Evolutionary conservation across 2,888 invertebrate genomes (phyloP), one percentile per base, ranked within the genome.

Genomic region (Sphaeridia pumilis): DNA sequence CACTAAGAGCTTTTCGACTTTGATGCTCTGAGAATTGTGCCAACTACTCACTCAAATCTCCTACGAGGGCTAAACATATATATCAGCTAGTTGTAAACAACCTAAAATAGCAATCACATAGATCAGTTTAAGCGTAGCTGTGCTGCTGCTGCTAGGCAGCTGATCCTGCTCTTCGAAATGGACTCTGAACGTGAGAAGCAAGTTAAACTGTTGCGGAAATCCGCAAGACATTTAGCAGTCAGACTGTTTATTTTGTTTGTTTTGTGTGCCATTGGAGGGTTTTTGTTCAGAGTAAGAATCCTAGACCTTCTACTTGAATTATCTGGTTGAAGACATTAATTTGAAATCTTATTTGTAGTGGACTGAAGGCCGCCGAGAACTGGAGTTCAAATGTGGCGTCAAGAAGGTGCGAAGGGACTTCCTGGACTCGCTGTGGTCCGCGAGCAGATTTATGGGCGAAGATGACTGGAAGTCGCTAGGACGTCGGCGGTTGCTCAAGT

Each of bases 381-480:
- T 83, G 57, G 83, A 83, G 58, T 87, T 85, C 71, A 90, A 90
- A 72, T 87, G 87, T 68, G 85, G 87, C 7, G 85, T 88, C 41
- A 85, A 87, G 65, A 76, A 84, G 65, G 86, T 89, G 0, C 87
- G 88, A 67, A 74, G 89, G 4, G 59, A 59, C 69, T 87, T 90
- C 63, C 80, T 90, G 54, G 87, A 88, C 66, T 76, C 78, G 57
- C 74, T 92, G 38, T 88, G 89, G 87, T 74, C 78, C 49, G 56
- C 47, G 22, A 87, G 87, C 70, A 85, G 86, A 69, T 82, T 82
- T 67, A 73, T 87, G 71, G 77, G 82, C 50, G 88, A 88, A 69
- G 88, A 89, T 46, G 88, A 89, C 67, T 89, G 89, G 89, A 88
- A 88, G 67, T 83, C 84, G 12, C 75, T 84, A 73, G 89, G 89